Evolutionary conservation across 1,140 invertebrate genomes (phyloP).

Genomic region (Cyphomyrmex costatus): DNA sequence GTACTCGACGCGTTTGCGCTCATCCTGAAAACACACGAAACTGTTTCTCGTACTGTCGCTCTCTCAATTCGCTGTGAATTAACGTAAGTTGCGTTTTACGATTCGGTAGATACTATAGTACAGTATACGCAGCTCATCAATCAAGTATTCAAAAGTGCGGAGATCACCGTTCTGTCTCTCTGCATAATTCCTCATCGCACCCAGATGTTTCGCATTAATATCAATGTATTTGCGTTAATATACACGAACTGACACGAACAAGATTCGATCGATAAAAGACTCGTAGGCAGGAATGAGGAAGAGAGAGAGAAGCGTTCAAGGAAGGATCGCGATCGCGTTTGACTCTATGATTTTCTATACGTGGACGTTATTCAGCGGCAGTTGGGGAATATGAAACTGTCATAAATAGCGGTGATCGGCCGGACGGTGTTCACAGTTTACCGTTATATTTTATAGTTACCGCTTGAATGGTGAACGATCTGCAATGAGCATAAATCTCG

Average conservation of each 20-base stretch:
- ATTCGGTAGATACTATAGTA: too few species aligned
- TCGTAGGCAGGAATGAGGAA: background rate
- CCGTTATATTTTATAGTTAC: conserved; percentile 26
- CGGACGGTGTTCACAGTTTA: conserved; percentile 6
- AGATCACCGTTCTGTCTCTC: background rate
- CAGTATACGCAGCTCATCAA: background rate
- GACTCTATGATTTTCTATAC: background rate
- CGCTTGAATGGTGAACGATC: conserved; percentile 31
- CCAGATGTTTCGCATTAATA: background rate
- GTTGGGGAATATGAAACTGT: background rate
- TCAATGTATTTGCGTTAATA: background rate
- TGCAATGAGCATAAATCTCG: background rate
- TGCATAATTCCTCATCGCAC: background rate
- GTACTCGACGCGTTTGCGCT: conserved; percentile 66
- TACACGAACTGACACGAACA: background rate
- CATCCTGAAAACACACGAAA: conserved; percentile 76
- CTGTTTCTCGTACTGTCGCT: background rate
- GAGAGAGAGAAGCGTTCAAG: background rate
- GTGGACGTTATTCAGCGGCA: conserved; percentile 13
- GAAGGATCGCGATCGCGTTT: background rate
- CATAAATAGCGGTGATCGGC: conserved; percentile 49
- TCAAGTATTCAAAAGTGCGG: background rate
- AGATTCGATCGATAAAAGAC: background rate
- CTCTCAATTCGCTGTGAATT: background rate
- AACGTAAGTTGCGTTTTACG: background rate